Percentiles rank a stretch among this genome's conserved stretches.
Evolutionary conservation across 2,888 invertebrate species (phyloP).

Genomic region (Loripinus fragilis): DNA sequence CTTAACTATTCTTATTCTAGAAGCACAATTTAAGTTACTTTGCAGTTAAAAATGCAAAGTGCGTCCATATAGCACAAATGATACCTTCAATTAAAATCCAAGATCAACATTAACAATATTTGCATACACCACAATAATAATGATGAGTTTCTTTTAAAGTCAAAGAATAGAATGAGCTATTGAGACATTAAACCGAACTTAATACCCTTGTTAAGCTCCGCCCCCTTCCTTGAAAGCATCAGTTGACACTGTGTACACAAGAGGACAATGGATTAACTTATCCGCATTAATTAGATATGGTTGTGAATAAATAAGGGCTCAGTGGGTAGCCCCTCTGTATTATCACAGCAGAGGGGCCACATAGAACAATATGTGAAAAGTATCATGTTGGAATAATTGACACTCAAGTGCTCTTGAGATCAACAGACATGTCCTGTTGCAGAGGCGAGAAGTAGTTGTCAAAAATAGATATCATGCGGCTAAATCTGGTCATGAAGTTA

Average conservation of each 20-base stretch:
- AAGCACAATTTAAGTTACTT: no score
- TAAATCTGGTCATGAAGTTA: background rate
- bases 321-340: constrained; percentile 9
- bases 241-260: constrained; percentile 5
- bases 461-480: background rate
- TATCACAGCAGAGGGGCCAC: background rate
- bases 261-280: constrained; percentile 3
- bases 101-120: background rate
- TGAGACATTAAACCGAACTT: background rate
- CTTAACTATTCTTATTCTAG: no score
- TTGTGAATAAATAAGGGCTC: background rate
- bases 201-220: constrained; percentile 13
- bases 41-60: no score
- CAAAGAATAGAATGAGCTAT: background rate
- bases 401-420: constrained; percentile 16
- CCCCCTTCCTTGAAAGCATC: constrained; percentile 10
- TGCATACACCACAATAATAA: background rate
- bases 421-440: constrained; percentile 11
- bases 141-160: constrained; percentile 8
- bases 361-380: constrained; percentile 14
- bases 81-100: background rate
- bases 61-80: no score
- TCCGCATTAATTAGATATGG: constrained; percentile 1
- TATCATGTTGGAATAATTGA: background rate
- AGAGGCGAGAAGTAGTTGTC: background rate